Conservation (phyloP, 2,888 invertebrate species). For the Griposia aprilina region DNA sequence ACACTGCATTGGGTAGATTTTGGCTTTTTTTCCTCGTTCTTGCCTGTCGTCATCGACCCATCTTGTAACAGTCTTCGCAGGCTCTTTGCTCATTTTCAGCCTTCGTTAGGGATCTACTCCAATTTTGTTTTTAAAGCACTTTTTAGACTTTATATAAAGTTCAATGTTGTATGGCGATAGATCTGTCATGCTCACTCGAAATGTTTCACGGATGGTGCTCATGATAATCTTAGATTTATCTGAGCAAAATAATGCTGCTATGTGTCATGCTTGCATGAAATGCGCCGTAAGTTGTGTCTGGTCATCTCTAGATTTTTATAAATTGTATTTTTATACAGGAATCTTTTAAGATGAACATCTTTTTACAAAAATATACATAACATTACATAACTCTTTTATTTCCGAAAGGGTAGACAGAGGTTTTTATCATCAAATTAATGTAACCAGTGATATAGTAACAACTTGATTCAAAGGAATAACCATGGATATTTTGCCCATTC, state of each 20-base stretch:
- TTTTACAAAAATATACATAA: neutral
- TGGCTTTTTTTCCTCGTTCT: neutral
- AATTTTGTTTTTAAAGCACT: neutral
- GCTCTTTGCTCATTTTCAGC: neutral
- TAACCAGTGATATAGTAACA: neutral
- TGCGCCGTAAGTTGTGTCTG: neutral
- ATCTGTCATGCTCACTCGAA: conserved; percentile 19
- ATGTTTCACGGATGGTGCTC: neutral
- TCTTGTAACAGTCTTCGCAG: too few species aligned
- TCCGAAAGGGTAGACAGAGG: neutral
- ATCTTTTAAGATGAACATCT: neutral
- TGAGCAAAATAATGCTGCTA: neutral
- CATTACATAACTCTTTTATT: neutral
- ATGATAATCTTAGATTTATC: neutral
- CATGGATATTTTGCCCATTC: neutral
- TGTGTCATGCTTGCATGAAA: conserved; percentile 3
- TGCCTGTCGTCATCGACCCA: neutral
- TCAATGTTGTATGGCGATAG: neutral
- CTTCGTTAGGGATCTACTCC: neutral
- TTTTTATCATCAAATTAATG: neutral
- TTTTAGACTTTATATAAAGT: neutral
- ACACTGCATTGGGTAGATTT: neutral
- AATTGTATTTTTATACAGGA: neutral
- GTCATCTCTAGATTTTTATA: neutral
- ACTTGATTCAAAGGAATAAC: neutral